These are phyloP conservation scores for Heliconius hortense DNA, from an alignment of 2,888 invertebrate species.

Conservation along the genomic window DNA sequence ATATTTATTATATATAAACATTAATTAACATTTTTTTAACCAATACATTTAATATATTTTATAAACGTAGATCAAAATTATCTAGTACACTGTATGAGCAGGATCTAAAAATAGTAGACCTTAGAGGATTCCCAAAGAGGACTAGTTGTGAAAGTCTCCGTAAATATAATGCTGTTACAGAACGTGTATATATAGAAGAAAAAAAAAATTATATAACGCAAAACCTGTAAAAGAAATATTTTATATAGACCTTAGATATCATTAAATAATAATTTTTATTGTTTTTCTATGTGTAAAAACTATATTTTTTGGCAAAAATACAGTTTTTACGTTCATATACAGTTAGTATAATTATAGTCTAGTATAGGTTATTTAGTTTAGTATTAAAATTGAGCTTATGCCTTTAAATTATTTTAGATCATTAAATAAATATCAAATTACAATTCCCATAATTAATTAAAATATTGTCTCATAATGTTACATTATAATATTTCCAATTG, in stretches of 20 bases:
- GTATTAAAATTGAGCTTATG: not conserved
- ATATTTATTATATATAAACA: not conserved
- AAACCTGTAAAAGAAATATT: not conserved
- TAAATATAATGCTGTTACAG: not conserved
- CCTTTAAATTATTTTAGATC: too few relatives aligned
- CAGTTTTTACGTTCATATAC: too few relatives aligned
- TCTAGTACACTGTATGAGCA: too few relatives aligned
- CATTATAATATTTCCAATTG: slow-evolving; percentile 28
- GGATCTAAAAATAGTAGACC: slow-evolving; percentile 11
- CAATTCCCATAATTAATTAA: slow-evolving; percentile 25
- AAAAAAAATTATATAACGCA: not conserved
- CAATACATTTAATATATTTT: not conserved
- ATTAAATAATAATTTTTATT: too few relatives aligned
- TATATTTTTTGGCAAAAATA: too few relatives aligned
- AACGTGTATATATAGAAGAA: not conserved
- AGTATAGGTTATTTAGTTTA: too few relatives aligned
- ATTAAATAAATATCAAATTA: too few relatives aligned
- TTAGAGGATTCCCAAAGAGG: slow-evolving; percentile 48
- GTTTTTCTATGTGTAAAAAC: too few relatives aligned
- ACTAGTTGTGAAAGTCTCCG: slow-evolving; percentile 46
- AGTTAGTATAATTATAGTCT: too few relatives aligned
- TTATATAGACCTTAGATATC: not conserved
- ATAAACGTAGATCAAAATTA: slow-evolving; percentile 15
- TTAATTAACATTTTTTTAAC: not conserved
- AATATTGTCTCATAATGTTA: slow-evolving; percentile 32